Evolutionary conservation across 64 coral and sea anemone genomes (phyloP).

Genomic region (Acropora yongei): DNA sequence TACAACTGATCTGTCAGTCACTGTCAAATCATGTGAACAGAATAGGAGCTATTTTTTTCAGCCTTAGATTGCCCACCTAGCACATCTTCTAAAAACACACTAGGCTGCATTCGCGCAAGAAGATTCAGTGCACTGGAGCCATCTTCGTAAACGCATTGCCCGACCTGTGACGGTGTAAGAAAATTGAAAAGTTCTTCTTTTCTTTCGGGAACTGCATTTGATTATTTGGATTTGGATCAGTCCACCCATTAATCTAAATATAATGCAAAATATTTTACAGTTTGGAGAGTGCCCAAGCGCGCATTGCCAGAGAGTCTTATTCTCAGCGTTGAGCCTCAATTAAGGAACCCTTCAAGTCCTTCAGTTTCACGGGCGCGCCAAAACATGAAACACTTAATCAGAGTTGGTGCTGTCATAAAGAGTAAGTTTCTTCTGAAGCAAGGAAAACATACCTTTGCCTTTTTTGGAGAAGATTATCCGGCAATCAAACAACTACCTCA

Average conservation of each 20-base stretch:
- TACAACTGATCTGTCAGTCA: too few species aligned
- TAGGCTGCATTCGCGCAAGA: not conserved
- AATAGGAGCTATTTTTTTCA: too few species aligned
- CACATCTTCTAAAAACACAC: too few species aligned
- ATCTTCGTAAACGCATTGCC: not conserved
- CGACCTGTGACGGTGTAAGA: not conserved
- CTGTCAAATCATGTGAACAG: too few species aligned
- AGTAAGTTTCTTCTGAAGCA: not conserved
- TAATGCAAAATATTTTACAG: not conserved
- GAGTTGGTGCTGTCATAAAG: not conserved
- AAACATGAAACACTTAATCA: not conserved
- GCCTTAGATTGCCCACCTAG: too few species aligned
- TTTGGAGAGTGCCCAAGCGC: not conserved
- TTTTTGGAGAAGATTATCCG: not conserved
- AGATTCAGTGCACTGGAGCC: not conserved
- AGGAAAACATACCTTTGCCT: not conserved
- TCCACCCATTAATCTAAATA: not conserved
- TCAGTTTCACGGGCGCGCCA: not conserved
- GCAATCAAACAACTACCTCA: not conserved
- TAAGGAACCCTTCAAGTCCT: not conserved
- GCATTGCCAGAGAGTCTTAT: not conserved
- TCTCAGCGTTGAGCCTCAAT: not conserved
- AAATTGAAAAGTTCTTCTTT: not conserved
- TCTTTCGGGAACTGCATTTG: not conserved
- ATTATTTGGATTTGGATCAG: not conserved